A percentile compares a stretch with the other conserved stretches of the same genome.
Evolutionary conservation across 2,113 vertebrate genomes (phyloP).

Genomic region (Zonotrichia leucophrys): DNA sequence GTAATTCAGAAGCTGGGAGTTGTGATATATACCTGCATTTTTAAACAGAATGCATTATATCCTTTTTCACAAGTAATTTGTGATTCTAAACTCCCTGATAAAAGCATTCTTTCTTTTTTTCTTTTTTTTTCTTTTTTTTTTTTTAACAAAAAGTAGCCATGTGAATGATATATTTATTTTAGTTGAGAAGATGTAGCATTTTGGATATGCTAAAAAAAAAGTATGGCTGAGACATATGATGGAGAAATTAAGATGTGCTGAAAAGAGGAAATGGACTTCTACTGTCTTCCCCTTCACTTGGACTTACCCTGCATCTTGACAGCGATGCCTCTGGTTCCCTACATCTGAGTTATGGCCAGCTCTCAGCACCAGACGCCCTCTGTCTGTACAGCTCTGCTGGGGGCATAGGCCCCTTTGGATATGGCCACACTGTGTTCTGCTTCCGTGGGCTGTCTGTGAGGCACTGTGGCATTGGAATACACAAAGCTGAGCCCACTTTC

Average conservation of each 20-base stretch:
- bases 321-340: not conserved
- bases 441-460: not conserved
- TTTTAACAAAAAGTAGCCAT: not conserved
- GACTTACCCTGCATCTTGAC: not conserved
- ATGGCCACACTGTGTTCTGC: not conserved
- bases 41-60: not conserved
- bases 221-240: not conserved
- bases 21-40: not conserved
- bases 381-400: not conserved
- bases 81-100: not conserved
- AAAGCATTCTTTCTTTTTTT: not conserved
- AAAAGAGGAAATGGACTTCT: not conserved
- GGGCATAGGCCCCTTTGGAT: not conserved
- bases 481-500: not conserved
- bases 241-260: not conserved
- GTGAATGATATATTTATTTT: not conserved
- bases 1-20: not conserved
- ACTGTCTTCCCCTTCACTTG: not conserved
- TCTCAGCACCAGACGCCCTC: not conserved
- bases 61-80: not conserved
- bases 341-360: not conserved
- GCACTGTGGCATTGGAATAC: not conserved
- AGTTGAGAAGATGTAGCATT: not conserved
- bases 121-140: not conserved
- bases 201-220: not conserved